Base-by-base conservation (phyloP, 2,797 vertebrate species). In the Graptemys geographica region DNA sequence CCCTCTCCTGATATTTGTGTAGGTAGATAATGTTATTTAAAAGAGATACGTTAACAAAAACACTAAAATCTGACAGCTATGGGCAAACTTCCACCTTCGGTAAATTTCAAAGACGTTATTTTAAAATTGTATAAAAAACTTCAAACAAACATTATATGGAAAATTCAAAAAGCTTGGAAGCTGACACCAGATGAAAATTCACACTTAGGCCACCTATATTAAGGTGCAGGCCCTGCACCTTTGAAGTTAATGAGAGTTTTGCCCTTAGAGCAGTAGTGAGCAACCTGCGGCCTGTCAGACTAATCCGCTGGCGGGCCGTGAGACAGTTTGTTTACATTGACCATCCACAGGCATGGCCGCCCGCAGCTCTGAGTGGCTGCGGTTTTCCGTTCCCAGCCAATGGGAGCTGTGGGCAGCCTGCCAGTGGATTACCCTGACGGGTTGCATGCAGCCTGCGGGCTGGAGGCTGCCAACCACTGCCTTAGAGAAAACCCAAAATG, bases 81-180 rank as follows among this genome's bases (percentile, higher is more conserved):
- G 89, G 83, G 13, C 12, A 94, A 12, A 93, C 94, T 95, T 97
- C 41, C 94, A 53, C 33, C 65, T 80, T 59, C 28, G 52, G 85
- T n/a, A 41, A 6, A 5, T 94, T 88, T 95, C 83, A 90, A 92
- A 95, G 79, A 7, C 15, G 84, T 0, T 0, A 6, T 74, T 90
- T 95, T 49, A 93, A 93, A 95, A 89, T 52, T 37, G 1, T 85
- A 28, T 88, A 31, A 65, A 86, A 90, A 18, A 72, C 85, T 78
- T 94, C 83, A 94, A 81, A 81, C 25, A 84, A 92, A 92, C 86
- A 2, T n/a, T 94, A 33, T 37, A 44, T 41, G 90, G 78, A 78
- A 83, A 88, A 90, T 85, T 94, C 57, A 88, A 89, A 93, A 82
- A 88, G 18, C 21, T 82, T 90, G 86, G 94, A 96, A 87, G 18